Conservation (phyloP, 35 echinoderm and acorn worm genomes). For the Anneissia japonica region DNA sequence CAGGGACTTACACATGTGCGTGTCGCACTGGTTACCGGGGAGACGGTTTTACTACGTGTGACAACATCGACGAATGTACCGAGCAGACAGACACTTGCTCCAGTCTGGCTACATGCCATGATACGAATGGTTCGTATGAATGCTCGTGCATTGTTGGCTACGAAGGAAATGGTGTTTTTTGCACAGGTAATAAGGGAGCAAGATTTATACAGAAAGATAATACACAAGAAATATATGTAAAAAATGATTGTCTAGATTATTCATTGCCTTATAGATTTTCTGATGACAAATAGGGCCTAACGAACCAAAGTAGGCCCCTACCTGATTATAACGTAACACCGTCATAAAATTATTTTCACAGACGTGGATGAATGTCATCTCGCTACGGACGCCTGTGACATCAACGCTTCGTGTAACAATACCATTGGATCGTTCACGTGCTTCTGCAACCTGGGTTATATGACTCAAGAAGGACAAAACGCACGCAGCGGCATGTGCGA, state of each 20-base stretch:
- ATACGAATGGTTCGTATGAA: constrained; percentile 2
- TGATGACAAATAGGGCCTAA: too few relatives aligned
- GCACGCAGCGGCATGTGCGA: neutral
- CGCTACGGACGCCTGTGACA: constrained; percentile 24
- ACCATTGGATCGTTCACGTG: constrained; percentile 45
- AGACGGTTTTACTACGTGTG: neutral
- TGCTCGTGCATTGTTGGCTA: neutral
- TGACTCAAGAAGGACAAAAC: neutral
- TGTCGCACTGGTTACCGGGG: neutral
- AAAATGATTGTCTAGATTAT: too few relatives aligned
- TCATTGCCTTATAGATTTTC: too few relatives aligned
- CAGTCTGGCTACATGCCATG: neutral
- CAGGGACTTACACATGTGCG: neutral
- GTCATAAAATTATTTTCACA: constrained; percentile 6
- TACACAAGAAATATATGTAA: too few relatives aligned
- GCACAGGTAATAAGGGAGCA: neutral
- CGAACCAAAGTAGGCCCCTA: too few relatives aligned
- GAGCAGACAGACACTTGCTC: neutral
- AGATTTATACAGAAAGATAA: neutral
- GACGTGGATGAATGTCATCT: constrained; percentile 51
- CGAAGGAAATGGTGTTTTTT: neutral
- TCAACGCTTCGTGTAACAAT: constrained; percentile 30
- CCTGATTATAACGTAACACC: too few relatives aligned
- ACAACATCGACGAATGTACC: constrained; percentile 8
- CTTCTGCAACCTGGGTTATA: constrained; percentile 19